These are phyloP conservation scores for Drosophila neutralis DNA, from an alignment of 2,888 invertebrate species.

Conservation along the genomic window DNA sequence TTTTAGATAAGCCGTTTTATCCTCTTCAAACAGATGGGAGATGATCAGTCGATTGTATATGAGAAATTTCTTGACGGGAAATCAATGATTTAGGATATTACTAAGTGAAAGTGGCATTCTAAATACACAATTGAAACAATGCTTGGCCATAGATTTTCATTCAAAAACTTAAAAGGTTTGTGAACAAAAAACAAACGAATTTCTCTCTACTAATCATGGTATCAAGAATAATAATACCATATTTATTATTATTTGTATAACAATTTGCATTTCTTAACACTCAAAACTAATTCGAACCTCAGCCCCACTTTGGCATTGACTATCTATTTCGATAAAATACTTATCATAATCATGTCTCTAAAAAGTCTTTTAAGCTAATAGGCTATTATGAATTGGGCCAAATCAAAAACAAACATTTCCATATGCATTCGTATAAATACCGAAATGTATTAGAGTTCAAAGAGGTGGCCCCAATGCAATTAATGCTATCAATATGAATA, in stretches of 20 bases:
- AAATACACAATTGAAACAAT: neutral
- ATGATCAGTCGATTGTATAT: slow-evolving; percentile 21
- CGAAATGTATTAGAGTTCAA: slow-evolving; percentile 47
- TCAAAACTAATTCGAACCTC: no score
- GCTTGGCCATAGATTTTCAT: neutral
- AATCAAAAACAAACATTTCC: slow-evolving; percentile 42
- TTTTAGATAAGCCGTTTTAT: slow-evolving; percentile 37
- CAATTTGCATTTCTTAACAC: neutral
- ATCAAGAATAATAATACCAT: neutral
- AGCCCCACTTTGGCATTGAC: neutral
- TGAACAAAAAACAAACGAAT: neutral
- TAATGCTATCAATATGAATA: slow-evolving; percentile 59
- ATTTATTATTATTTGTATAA: neutral
- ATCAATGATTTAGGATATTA: neutral
- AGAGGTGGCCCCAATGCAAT: slow-evolving; percentile 57
- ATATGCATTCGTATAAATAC: slow-evolving; percentile 47
- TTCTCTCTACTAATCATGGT: neutral
- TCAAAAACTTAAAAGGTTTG: neutral
- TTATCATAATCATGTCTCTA: neutral
- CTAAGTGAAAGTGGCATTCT: neutral
- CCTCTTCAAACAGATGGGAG: slow-evolving; percentile 38
- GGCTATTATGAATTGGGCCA: slow-evolving; percentile 51
- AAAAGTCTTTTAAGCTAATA: slow-evolving; percentile 40
- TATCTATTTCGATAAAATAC: neutral
- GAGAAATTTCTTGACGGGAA: slow-evolving; percentile 2